Evolutionary conservation across 2,888 invertebrate genomes (phyloP), one percentile per base, ranked within the genome.

Genomic region (Scaptomyza caliginosa): DNA sequence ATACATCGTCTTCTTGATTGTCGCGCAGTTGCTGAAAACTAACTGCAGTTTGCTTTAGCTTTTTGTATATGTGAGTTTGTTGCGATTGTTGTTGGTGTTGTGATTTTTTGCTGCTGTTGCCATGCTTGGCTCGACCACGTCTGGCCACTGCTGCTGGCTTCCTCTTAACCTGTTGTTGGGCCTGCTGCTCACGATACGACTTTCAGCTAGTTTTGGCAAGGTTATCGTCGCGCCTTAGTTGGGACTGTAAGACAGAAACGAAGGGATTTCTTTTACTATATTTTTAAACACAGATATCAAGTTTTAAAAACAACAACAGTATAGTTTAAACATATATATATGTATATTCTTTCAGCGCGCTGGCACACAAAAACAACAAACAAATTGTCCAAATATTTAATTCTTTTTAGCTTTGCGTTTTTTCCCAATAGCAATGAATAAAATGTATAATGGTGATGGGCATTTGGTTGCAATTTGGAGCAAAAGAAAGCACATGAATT

Each of bases 131-230:
- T 19, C 60, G 67, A 11, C 23, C 58, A 36, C 68, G 59, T 34
- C 57, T 77, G 68, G 42, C 46, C 39, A 36, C 16, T 2, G 46
- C 28, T 2, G 48, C 26, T 52, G 54, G 39, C 30, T 67, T 76
- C 67, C 77, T 78, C 52, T 68, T 77, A n/a, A 46, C 57, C 6
- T 51, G 66, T 54, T 67, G 72, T 45, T 65, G 64, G 52, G 26
- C 17, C 8, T 65, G 63, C 49, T 78, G 73, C 52, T 77, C 67
- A 69, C 76, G 89, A 84, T 74, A 78, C 83, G 88, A 90, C 89
- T 91, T 91, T 91, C 91, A 91, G 91, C 91, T 91, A 82, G 89
- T 86, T 90, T 91, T 91, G 76, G 89, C 89, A 67, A 90, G 89
- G 85, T 88, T 90, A 90, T 91, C 91, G 82, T 91, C 91, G 76